phyloP scores from a whole-genome alignment of 2,888 invertebrate species.

The Antheraea assamensis region DNA sequence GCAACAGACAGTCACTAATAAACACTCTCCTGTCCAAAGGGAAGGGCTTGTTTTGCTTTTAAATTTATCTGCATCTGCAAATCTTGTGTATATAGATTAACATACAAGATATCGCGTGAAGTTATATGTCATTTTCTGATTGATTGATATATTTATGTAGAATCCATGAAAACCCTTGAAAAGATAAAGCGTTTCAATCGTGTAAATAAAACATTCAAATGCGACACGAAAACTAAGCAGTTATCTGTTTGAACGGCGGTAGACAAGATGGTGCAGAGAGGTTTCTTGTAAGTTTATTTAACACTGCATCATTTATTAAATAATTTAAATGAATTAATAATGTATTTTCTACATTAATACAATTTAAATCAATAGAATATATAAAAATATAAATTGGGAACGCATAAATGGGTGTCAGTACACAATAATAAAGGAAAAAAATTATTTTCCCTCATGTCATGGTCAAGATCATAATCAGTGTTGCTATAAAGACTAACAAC shows the following conservation, averaged over 20 bases:
- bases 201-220: conserved; percentile 5
- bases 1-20: not conserved
- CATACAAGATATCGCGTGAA: not conserved
- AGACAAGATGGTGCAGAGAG: not conserved
- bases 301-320: not conserved
- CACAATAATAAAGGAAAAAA: no score
- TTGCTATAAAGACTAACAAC: no score
- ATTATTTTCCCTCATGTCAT: no score
- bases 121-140: not conserved
- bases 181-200: not conserved
- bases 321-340: no score
- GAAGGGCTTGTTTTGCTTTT: not conserved
- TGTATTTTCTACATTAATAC: no score
- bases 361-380: no score
- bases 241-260: not conserved
- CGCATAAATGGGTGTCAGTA: no score
- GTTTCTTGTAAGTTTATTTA: not conserved
- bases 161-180: not conserved
- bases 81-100: not conserved
- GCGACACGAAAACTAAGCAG: not conserved
- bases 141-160: not conserved
- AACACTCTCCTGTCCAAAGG: not conserved
- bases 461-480: no score
- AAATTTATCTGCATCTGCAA: not conserved
- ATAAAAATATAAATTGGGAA: no score